Conservation (phyloP, 2,797 vertebrate species). For the Cheirogaleus major region DNA sequence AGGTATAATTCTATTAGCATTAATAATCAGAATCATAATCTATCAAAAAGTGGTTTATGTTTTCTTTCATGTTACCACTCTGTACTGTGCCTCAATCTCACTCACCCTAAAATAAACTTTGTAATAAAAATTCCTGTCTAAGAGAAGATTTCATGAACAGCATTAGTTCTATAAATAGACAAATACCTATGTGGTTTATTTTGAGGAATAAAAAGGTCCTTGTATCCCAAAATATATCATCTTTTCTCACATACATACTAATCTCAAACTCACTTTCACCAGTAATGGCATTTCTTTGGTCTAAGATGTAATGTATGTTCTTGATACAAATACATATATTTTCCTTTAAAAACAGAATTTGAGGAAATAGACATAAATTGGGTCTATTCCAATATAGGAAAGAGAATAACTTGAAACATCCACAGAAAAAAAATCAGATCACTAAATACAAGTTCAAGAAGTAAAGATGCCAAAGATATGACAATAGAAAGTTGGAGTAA, state of each 20-base stretch:
- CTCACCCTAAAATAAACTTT: neutral
- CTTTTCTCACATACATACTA: neutral
- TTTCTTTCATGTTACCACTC: neutral
- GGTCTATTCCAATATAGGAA: neutral
- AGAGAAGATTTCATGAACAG: neutral
- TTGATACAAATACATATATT: neutral
- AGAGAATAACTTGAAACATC: neutral
- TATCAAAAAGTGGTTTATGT: neutral
- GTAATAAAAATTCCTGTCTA: neutral
- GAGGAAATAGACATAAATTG: neutral
- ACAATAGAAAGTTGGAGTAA: neutral
- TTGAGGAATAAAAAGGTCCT: neutral
- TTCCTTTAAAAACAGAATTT: neutral
- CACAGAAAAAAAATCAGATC: neutral
- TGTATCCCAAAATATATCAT: neutral
- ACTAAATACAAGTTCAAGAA: neutral
- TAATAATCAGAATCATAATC: neutral
- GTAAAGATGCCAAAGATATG: neutral
- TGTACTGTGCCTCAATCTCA: neutral
- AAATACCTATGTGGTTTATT: constrained; percentile 10
- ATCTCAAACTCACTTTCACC: neutral
- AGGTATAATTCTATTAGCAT: neutral
- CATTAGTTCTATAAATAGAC: neutral
- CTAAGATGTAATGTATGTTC: neutral
- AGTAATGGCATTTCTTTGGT: neutral